phyloP scores from a whole-genome alignment of 2,888 invertebrate species.

The Rhagonycha lutea region DNA sequence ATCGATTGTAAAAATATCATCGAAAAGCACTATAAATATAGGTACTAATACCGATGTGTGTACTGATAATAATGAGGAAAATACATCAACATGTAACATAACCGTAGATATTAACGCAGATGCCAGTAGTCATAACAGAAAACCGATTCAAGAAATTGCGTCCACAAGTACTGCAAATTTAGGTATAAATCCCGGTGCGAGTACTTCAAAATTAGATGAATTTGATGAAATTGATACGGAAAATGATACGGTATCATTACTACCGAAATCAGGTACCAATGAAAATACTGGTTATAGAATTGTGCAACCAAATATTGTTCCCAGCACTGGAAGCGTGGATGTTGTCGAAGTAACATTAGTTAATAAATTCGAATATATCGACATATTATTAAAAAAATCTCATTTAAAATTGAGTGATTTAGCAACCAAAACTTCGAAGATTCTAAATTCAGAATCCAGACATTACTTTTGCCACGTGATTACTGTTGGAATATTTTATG shows the following conservation, averaged over 20 bases:
- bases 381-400: not conserved
- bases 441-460: slow-evolving; percentile 62
- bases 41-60: not conserved
- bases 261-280: not conserved
- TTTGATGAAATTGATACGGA: not conserved
- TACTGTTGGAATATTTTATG: slow-evolving; percentile 83
- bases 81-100: not conserved
- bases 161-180: not conserved
- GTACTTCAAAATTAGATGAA: too few relatives aligned
- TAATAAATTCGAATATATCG: not conserved
- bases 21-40: not conserved
- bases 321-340: too few relatives aligned
- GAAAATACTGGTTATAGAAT: not conserved
- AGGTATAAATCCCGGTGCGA: too few relatives aligned
- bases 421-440: not conserved
- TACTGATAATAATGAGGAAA: not conserved
- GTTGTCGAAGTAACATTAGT: too few relatives aligned
- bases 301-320: too few relatives aligned
- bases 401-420: slow-evolving; percentile 7
- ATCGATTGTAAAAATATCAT: too few relatives aligned
- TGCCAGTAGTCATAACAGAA: not conserved
- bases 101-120: not conserved
- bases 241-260: not conserved
- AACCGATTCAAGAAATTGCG: not conserved
- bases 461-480: slow-evolving; percentile 76